Base-by-base conservation (phyloP, 1,140 invertebrate species). In the Musca domestica region DNA sequence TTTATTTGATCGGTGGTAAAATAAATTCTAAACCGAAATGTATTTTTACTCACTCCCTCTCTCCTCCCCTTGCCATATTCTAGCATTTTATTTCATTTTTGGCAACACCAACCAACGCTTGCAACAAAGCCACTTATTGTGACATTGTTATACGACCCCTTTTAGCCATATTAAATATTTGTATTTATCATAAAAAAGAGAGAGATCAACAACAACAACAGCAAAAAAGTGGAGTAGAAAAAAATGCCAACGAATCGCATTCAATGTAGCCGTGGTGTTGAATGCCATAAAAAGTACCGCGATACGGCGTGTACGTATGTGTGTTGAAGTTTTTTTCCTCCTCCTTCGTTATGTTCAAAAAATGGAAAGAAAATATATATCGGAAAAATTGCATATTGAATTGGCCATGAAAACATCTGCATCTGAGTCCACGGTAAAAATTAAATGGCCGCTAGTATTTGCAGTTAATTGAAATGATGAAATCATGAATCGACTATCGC, bases 161-260 rank as follows among this genome's bases (percentile, higher is more conserved):
- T 61, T 61, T 61, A 61, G 56, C 34, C 56, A 61, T 61, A 61
- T 61, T 61, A 61, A 61, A 61, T 61, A 61, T 61, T 61, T 61
- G 56, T 41, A 41, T 41, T 41, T 41, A 61, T 61, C 56, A 61
- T 61, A 61, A 41, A 41, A 41, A 41, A 41, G n/a, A n/a, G n/a
- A 41, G 34, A 41, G 34, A 41, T 41, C 34, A 41, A 41, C 34
- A 41, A 41, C 6, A 41, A 41, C n/a, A 12, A 9, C 4, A 12
- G 10, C 5, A 12, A 41, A 41, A 41, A 41, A 41, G 12, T 12
- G 34, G 10, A 41, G 10, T 12, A 12, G 10, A 5, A 41, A 41
- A 41, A 41, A 41, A 30, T 30, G 3, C 3, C 34, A 10, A 2
- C 10, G 34, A 41, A 41, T 41, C n/a, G 34, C 12, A 41, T 41